Base-by-base conservation (phyloP, 2,888 invertebrate species). In the Seira sanloemensis region DNA sequence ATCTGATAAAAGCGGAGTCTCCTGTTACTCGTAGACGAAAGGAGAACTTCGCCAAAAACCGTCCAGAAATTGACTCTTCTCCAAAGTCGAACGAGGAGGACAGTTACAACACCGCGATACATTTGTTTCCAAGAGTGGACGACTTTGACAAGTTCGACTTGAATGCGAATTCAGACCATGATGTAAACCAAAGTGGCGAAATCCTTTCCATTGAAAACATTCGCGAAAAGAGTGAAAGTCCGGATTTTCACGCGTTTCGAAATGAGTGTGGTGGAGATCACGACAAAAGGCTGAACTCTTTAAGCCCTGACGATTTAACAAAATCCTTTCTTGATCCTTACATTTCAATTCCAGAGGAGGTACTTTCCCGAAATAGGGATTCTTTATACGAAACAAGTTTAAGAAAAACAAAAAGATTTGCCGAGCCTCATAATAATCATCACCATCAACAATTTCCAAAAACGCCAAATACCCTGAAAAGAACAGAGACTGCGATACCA, bases 301-400 rank as follows among this genome's bases (percentile, higher is more conserved):
- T 19, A 19, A 66, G 23, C 66, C 66, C 23, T 66, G 23, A 21
- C n/a, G 46, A 58, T 25, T 58, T 26, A 5, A 9, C 58, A 25
- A 54, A 73, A 58, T 58, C 73, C 37, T 37, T 37, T 58, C 65
- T 26, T 75, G 75, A 75, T 75, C 75, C 65, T 27, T 65, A 65
- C 18, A 37, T 75, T 25, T 54, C 58, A 21, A 66, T 75, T 75
- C 66, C 50, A n/a, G 73, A 58, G 46, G 75, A 75, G 12, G n/a
- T 58, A 23, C 58, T 18, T 23, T 62, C 73, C 19, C 21, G 27
- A 68, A 54, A 26, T 21, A 58, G 25, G 18, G 65, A 69, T 46
- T 75, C 81, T 4, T 24, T 66, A 4, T 7, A 23, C 80, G 25
- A 65, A 27, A n/a, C 66, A 26, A 26, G 23, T 16, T 37, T 65